These are phyloP conservation scores for Micromesistius poutassou DNA, from an alignment of 2,797 vertebrate genomes.

Conservation along the genomic window DNA sequence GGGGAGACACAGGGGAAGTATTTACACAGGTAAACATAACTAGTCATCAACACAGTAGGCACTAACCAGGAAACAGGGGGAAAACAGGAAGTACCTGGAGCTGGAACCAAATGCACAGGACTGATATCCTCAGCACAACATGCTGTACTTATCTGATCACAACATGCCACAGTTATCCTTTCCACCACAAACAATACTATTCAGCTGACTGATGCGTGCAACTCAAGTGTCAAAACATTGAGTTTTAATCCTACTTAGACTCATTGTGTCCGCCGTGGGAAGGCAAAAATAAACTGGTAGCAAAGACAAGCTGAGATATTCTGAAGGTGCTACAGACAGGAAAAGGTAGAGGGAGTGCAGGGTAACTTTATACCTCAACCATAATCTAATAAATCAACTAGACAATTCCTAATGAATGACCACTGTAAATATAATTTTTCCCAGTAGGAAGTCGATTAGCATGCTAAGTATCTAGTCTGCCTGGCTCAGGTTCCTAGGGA, in stretches of 20 bases:
- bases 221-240: not conserved
- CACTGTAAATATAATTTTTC: constrained; percentile 7
- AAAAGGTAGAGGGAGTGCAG: not conserved
- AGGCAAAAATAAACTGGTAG: not conserved
- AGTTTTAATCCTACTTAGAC: not conserved
- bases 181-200: not conserved
- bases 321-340: not conserved
- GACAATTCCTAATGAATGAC: constrained; percentile 5
- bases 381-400: not conserved
- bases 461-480: not conserved
- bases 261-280: not conserved
- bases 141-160: not conserved
- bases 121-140: not conserved
- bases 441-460: not conserved
- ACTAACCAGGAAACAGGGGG: not conserved
- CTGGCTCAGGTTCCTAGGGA: not conserved
- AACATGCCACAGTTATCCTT: not conserved
- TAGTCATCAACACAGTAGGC: not conserved
- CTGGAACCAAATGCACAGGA: not conserved
- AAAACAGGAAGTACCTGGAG: not conserved
- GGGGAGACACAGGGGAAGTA: not conserved
- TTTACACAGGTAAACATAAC: not conserved
- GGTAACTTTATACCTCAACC: not conserved
- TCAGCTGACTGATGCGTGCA: not conserved
- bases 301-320: not conserved